Evolutionary conservation across 23 tunicate genomes (phyloP), one percentile per base, ranked within the genome.

Genomic region (Halocynthia roretzi): DNA sequence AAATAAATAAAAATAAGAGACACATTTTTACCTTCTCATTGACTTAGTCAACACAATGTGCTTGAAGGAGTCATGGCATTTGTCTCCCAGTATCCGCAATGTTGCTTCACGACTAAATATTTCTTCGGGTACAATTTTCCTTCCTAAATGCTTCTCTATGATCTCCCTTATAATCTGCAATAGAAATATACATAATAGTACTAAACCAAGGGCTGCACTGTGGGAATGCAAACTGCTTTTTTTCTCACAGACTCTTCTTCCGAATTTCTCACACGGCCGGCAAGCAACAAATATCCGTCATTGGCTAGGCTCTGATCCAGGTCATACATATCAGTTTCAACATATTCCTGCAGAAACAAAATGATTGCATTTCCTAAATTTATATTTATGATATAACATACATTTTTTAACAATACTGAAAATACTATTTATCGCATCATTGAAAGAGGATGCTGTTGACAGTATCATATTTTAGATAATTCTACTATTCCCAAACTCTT

Each of bases 41-140:
- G 98, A 92, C 71, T 80, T 50, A 22, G 98, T 92, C 89, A 90
- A 92, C 11, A 92, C 98, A 63, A 92, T 72, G 80, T 92, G 98
- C 53, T 68, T 54, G 75, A 92, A 92, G 11, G 74, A 80, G 8
- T 62, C 66, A 10, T 79, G 79, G 7, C 48, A 23, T 20, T 62
- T 12, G n/a, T 77, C 57, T 14, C 49, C 22, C 44, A 77, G 64
- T 19, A 89, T 40, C 62, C 52, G 22, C 49, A 51, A 44, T 6
- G 84, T 69, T 20, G 70, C 53, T 20, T 82, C 85, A 19, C 57
- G 50, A 50, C 91, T 72, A 53, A 92, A 92, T 66, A 92, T 53
- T 68, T 54, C 10, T 10, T 86, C 85, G 0, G 68, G 79, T 61
- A 78, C 80, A 0, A 92, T 78, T 58, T 88, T 73, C 0, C 84